Evolutionary conservation across 2,113 vertebrate species (phyloP).

Genomic region (Smithornis capensis): DNA sequence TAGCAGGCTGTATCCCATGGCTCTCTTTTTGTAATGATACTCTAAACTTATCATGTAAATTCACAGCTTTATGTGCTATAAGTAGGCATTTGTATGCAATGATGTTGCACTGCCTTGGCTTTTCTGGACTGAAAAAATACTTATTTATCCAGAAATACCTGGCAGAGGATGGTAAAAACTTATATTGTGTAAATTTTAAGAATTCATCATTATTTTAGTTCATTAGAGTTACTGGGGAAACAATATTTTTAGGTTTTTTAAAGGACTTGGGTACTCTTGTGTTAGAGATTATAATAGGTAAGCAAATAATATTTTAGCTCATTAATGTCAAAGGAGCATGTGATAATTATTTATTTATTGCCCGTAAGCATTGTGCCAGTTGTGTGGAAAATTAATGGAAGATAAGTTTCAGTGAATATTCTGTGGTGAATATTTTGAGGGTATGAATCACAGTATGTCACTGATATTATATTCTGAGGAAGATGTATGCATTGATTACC

Average conservation of each 20-base stretch:
- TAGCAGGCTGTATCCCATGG: background rate
- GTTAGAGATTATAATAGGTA: background rate
- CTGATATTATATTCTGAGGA: background rate
- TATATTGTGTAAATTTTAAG: background rate
- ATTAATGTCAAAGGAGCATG: background rate
- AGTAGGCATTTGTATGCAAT: conserved; percentile 4
- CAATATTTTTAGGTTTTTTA: background rate
- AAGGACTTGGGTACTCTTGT: background rate
- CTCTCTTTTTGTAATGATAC: background rate
- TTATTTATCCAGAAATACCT: background rate
- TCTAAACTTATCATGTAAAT: background rate
- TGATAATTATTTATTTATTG: background rate
- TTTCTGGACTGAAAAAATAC: background rate
- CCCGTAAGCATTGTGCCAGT: background rate
- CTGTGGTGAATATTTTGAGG: background rate
- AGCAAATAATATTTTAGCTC: background rate
- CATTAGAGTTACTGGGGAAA: background rate
- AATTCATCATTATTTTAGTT: background rate
- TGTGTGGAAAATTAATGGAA: background rate
- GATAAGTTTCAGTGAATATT: background rate
- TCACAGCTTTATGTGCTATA: background rate
- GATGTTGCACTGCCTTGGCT: background rate
- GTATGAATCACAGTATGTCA: background rate
- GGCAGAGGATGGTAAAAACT: background rate
- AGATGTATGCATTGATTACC: background rate